Evolutionary conservation across 2,888 invertebrate genomes (phyloP).

Genomic region (Aspidiotus rigidus): DNA sequence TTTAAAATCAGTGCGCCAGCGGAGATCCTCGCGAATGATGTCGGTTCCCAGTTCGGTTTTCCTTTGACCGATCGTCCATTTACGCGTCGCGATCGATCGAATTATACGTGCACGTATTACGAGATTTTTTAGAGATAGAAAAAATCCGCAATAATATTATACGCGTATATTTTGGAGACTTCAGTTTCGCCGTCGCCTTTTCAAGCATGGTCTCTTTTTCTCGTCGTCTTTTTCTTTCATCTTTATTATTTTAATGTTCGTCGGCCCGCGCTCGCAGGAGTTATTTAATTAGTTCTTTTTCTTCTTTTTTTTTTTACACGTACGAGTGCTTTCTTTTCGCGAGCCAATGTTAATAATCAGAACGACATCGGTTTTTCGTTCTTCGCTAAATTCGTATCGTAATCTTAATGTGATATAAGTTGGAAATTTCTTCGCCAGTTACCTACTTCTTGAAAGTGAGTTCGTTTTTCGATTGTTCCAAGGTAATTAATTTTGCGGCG

Average conservation of each 20-base stretch:
- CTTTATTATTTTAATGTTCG: too few species aligned
- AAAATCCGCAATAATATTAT: not conserved
- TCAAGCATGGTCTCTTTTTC: too few species aligned
- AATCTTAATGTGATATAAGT: too few species aligned
- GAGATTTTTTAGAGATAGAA: not conserved
- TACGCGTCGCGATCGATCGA: not conserved
- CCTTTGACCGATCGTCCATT: too few species aligned
- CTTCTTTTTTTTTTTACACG: not conserved
- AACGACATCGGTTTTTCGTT: not conserved
- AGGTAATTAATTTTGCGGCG: too few species aligned
- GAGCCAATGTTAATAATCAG: not conserved
- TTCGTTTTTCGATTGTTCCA: too few species aligned
- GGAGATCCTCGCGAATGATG: not conserved
- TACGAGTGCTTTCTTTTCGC: not conserved
- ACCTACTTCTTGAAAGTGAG: too few species aligned
- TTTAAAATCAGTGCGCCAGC: not conserved
- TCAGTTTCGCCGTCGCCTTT: too few species aligned
- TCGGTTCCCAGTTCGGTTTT: too few species aligned
- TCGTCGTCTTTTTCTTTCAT: too few species aligned
- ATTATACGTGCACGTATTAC: not conserved
- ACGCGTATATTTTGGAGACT: not conserved
- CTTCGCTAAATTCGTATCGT: not conserved
- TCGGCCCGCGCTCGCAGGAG: too few species aligned
- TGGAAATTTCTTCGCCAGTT: too few species aligned
- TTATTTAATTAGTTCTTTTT: not conserved